phyloP scores from a whole-genome alignment of 2,888 invertebrate species.

The Cryptocheilus praepositus region DNA sequence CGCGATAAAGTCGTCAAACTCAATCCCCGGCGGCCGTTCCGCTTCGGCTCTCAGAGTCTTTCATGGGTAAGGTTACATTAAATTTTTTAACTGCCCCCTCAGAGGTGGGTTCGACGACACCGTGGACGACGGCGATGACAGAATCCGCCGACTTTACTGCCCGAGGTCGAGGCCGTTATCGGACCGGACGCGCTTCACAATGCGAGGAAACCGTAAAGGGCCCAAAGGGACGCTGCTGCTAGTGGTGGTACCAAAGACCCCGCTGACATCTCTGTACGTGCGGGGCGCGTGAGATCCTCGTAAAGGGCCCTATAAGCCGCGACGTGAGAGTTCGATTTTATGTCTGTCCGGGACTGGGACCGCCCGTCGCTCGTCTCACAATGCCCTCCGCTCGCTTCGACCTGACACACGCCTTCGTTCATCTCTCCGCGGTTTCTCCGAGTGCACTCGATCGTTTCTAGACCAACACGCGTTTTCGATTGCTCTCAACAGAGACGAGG shows the following conservation, averaged over 20 bases:
- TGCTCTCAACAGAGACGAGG: too few species aligned
- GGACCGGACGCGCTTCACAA: constrained; percentile 38
- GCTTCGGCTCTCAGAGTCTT: too few species aligned
- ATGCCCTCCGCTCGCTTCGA: constrained; percentile 19
- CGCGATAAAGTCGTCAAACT: constrained; percentile 2
- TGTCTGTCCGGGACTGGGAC: constrained; percentile 34
- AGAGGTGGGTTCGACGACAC: not conserved
- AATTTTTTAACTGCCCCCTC: too few species aligned
- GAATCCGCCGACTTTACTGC: constrained; percentile 52
- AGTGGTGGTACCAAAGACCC: constrained; percentile 31
- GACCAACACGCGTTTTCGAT: too few species aligned
- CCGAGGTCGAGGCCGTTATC: constrained; percentile 51
- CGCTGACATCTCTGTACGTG: constrained; percentile 55
- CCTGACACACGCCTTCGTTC: too few species aligned
- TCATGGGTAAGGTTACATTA: too few species aligned
- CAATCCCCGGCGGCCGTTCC: not conserved
- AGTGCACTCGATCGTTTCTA: not conserved
- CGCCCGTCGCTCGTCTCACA: constrained; percentile 50
- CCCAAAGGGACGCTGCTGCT: constrained; percentile 39
- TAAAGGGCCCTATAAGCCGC: constrained; percentile 45
- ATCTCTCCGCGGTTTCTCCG: constrained; percentile 15
- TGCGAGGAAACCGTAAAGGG: constrained; percentile 56
- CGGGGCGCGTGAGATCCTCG: constrained; percentile 39
- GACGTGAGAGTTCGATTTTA: constrained; percentile 49
- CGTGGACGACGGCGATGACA: constrained; percentile 39